These are phyloP conservation scores for Drosophila pseudotakahashii DNA, from an alignment of 2,888 invertebrate genomes.

Conservation along the genomic window DNA sequence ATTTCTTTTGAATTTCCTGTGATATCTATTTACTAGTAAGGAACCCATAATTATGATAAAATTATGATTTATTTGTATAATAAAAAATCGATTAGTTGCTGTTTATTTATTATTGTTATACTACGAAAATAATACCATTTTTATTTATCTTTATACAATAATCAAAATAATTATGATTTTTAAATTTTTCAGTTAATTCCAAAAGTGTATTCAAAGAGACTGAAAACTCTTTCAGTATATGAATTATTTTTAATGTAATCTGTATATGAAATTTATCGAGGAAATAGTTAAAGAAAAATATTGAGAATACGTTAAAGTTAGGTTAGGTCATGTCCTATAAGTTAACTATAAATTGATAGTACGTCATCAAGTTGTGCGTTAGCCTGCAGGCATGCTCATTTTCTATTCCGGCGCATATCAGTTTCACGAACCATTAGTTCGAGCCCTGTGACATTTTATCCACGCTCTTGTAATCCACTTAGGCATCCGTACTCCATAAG, in stretches of 20 bases:
- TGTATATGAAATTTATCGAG: too few relatives aligned
- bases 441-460: constrained; percentile 15
- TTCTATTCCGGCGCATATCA: constrained; percentile 16
- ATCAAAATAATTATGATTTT: too few relatives aligned
- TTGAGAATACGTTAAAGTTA: too few relatives aligned
- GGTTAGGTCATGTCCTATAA: not conserved
- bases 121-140: too few relatives aligned
- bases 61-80: not conserved
- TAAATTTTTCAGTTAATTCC: too few relatives aligned
- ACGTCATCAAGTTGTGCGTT: constrained; percentile 5
- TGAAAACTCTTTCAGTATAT: too few relatives aligned
- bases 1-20: not conserved
- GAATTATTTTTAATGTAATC: too few relatives aligned
- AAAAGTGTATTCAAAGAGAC: too few relatives aligned
- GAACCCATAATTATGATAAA: not conserved
- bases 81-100: not conserved
- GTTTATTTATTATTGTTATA: too few relatives aligned
- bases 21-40: not conserved
- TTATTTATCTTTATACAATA: too few relatives aligned
- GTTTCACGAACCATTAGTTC: constrained; percentile 36
- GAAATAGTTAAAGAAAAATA: too few relatives aligned
- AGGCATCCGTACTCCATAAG: constrained; percentile 14
- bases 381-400: not conserved
- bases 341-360: constrained; percentile 1
- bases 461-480: constrained; percentile 26